A percentile compares a stretch with the other conserved stretches of the same genome.
phyloP scores from a whole-genome alignment of 1,140 invertebrate genomes.

The Parapsyche elsis region DNA sequence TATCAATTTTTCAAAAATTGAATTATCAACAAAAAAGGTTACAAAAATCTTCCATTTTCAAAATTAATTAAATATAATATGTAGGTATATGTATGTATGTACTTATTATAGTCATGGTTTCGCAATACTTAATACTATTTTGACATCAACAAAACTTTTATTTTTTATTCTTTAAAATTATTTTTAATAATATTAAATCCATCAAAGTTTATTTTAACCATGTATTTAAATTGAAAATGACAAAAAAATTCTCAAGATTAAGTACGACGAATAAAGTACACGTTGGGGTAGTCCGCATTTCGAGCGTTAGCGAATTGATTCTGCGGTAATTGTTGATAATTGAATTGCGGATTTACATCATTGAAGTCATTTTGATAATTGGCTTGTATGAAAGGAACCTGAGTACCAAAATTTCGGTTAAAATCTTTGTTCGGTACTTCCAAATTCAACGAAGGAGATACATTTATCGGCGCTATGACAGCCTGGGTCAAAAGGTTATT shows the following conservation, averaged over 20 bases:
- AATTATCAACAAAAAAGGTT: no score
- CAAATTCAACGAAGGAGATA: background rate
- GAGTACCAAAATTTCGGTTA: conserved; percentile 6
- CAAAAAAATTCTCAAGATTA: background rate
- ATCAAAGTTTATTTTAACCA: no score
- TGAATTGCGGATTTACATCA: background rate
- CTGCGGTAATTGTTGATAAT: background rate
- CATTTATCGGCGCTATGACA: background rate
- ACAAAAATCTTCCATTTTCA: no score
- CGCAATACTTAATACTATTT: background rate
- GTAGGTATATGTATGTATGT: no score
- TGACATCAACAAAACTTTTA: background rate
- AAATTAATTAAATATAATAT: no score
- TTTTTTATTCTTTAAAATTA: background rate
- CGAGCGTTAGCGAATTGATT: background rate
- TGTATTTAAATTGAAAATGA: background rate
- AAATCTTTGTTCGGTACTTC: conserved; percentile 22
- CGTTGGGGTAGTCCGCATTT: background rate
- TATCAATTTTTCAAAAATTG: no score
- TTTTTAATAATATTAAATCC: background rate
- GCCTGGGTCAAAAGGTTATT: background rate
- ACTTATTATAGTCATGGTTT: no score
- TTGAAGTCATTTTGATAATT: background rate
- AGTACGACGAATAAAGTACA: background rate
- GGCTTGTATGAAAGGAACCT: background rate